phyloP scores from a whole-genome alignment of 2,113 vertebrate species.

The Blennius ocellaris region DNA sequence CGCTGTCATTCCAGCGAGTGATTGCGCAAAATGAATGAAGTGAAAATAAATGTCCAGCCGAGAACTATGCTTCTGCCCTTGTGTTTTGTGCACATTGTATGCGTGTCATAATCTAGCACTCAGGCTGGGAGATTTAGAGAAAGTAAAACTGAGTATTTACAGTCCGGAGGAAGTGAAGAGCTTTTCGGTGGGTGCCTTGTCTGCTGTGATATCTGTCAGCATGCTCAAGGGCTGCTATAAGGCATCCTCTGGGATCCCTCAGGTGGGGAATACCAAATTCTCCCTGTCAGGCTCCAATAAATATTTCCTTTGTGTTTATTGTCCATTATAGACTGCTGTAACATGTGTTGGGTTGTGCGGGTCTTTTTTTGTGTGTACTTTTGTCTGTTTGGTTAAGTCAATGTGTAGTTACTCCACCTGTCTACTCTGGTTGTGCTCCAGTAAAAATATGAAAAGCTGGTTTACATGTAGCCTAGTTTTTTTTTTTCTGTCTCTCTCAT shows the following conservation, averaged over 20 bases:
- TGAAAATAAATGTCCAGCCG: not conserved
- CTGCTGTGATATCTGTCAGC: constrained; percentile 75
- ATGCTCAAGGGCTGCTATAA: constrained; percentile 49
- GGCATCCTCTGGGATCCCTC: constrained; percentile 65
- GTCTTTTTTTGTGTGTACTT: constrained; percentile 4
- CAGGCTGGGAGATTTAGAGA: constrained; percentile 11
- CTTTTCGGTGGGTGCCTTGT: constrained; percentile 54
- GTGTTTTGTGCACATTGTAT: constrained; percentile 26
- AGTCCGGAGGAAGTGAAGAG: constrained; percentile 47
- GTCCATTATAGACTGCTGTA: constrained; percentile 62
- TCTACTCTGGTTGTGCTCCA: constrained; percentile 36
- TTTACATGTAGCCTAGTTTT: constrained; percentile 41
- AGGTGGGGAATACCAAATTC: constrained; percentile 62
- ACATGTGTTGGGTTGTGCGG: constrained; percentile 24
- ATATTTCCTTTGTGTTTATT: constrained; percentile 74
- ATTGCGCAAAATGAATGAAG: too few relatives aligned
- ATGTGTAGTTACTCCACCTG: constrained; percentile 42
- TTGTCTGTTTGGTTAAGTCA: constrained; percentile 17
- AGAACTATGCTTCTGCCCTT: not conserved
- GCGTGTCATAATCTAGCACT: constrained; percentile 29
- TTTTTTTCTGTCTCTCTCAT: not conserved
- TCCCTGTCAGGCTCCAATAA: constrained; percentile 69
- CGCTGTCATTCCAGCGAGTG: not conserved
- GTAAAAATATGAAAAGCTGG: constrained; percentile 51
- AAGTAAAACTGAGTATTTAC: constrained; percentile 50